Base-by-base conservation (phyloP, 2,888 invertebrate species). In the Mesoligia furuncula region DNA sequence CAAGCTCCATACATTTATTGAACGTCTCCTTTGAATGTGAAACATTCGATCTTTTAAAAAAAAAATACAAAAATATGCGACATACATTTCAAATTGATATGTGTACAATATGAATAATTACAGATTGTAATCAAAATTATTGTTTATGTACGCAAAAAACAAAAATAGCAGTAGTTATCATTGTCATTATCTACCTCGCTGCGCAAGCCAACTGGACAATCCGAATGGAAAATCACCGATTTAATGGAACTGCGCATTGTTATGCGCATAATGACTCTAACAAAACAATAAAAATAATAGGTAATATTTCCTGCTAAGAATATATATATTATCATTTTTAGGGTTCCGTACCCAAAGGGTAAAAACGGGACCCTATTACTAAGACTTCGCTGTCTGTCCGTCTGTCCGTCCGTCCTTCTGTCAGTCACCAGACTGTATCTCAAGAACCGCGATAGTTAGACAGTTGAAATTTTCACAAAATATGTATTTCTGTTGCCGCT, bases 181-280 rank as follows among this genome's bases (percentile, higher is more conserved):
- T 8, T 51, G 27, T 7, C 31, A 42, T 65, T 73, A 83, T 84
- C 80, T 65, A 24, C 13, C 68, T 48, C 8, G n/a, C 61, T 64
- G 45, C 45, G 73, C 59, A 79, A 72, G 31, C 1, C 24, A 20
- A n/a, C 11, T 73, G 65, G 54, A 51, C 54, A 54, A 59, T 42
- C 48, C 61, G 15, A 20, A 31, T 73, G 83, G 84, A 84, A 84
- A 83, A 77, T 64, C 67, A 83, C 80, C 17, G 8, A 36, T 27
- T 13, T 20, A 45, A 62, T 67, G 36, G 2, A 39, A 71, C 73
- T 73, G 73, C 80, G 84, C 45, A 73, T 48, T 73, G 83, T 59
- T 54, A 61, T 68, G 8, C 45, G 45, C 17, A 9, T 6, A 62
- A 59, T 59, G 9, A 59, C 31, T 20, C 0, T 24, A 71, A 71